A percentile compares a stretch with the other conserved stretches of the same genome.
Evolutionary conservation across 2,797 vertebrate genomes (phyloP).

Genomic region (Rhodeus uyekii): DNA sequence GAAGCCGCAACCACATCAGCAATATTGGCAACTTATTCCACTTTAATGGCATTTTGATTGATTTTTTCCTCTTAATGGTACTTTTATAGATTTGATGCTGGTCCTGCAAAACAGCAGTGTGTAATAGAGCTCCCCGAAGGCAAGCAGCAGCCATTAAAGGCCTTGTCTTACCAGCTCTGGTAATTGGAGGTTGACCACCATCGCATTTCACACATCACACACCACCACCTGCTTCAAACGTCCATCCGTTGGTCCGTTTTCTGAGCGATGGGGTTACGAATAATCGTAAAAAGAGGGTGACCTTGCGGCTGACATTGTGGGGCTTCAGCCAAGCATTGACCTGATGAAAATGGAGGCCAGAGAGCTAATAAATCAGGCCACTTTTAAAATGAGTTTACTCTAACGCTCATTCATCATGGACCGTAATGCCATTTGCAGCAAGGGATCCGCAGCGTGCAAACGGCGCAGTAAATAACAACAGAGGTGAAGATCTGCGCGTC

Average conservation of each 20-base stretch:
- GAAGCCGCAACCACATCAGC: slow-evolving; percentile 99
- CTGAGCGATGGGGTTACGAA: slow-evolving; percentile 72
- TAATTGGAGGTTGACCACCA: slow-evolving; percentile 99
- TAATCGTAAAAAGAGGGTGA: slow-evolving; percentile 83
- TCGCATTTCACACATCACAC: slow-evolving; percentile 86
- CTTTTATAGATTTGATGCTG: slow-evolving; percentile 99
- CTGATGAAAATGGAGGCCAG: slow-evolving; percentile 99
- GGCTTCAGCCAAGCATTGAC: slow-evolving; percentile 98
- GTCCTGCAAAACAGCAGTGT: slow-evolving; percentile 99
- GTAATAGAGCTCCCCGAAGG: slow-evolving; percentile 99
- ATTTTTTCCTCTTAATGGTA: slow-evolving; percentile 99
- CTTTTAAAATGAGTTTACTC: slow-evolving; percentile 99
- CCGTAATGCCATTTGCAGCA: slow-evolving; percentile 98
- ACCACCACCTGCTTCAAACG: slow-evolving; percentile 33
- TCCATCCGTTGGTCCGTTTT: slow-evolving; percentile 59
- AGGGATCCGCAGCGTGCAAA: slow-evolving; percentile 89
- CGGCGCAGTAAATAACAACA: slow-evolving; percentile 99
- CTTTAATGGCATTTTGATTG: slow-evolving; percentile 99
- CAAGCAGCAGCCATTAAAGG: slow-evolving; percentile 98
- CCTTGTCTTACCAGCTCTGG: slow-evolving; percentile 99
- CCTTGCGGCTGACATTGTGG: slow-evolving; percentile 99
- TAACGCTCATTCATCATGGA: slow-evolving; percentile 99
- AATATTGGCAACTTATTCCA: slow-evolving; percentile 99
- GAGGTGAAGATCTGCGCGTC: slow-evolving; percentile 87
- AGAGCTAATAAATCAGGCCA: slow-evolving; percentile 98